Percentiles rank a stretch among this genome's conserved stretches.
Evolutionary conservation across 2,888 invertebrate genomes (phyloP).

Genomic region (Apodemia mormo): DNA sequence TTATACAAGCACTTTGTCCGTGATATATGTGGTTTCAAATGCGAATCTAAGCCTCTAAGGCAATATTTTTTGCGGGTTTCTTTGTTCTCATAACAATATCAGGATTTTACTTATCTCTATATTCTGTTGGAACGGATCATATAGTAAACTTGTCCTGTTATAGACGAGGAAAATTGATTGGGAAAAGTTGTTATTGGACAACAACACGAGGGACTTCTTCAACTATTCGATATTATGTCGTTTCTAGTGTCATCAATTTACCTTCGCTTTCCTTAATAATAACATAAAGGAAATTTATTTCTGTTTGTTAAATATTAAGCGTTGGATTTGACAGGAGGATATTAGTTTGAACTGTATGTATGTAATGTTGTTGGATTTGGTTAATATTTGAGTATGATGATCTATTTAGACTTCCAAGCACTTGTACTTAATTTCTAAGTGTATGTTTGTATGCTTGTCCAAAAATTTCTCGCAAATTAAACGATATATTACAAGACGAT

Average conservation of each 20-base stretch:
- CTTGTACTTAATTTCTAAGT: too few relatives aligned
- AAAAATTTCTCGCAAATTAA: too few relatives aligned
- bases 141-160: slow-evolving; percentile 36
- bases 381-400: too few relatives aligned
- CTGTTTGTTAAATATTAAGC: background rate
- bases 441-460: too few relatives aligned
- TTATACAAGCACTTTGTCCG: too few relatives aligned
- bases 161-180: slow-evolving; percentile 37
- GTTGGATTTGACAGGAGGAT: background rate
- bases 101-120: background rate
- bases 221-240: slow-evolving; percentile 14
- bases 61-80: background rate
- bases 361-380: too few relatives aligned
- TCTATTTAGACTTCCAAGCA: too few relatives aligned
- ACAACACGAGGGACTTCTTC: slow-evolving; percentile 29
- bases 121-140: slow-evolving; percentile 24
- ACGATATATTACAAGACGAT: too few relatives aligned
- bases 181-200: slow-evolving; percentile 41
- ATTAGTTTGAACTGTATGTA: too few relatives aligned
- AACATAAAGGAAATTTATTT: background rate
- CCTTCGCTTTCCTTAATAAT: slow-evolving; percentile 13
- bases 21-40: too few relatives aligned
- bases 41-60: too few relatives aligned
- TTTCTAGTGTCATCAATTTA: slow-evolving; percentile 8
- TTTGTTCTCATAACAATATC: background rate